phyloP scores from a whole-genome alignment of 53 echinoderm and acorn worm genomes.

The Mesocentrotus franciscanus region DNA sequence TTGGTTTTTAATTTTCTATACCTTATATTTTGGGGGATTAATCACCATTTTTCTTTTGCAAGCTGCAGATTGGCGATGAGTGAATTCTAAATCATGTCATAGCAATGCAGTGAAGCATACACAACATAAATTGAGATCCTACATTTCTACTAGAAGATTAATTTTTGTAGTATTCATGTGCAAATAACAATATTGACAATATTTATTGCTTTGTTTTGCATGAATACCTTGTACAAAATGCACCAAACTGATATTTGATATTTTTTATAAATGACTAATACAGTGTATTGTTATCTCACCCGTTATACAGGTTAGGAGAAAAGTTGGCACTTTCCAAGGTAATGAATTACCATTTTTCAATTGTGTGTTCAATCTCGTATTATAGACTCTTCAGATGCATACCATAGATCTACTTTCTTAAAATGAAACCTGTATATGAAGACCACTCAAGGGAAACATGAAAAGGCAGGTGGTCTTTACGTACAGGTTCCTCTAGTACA shows the following conservation, averaged over 20 bases:
- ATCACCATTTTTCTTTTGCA: too few species aligned
- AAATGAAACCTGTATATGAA: too few species aligned
- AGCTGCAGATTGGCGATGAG: not conserved
- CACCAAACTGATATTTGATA: not conserved
- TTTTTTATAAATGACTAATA: not conserved
- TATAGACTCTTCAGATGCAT: not conserved
- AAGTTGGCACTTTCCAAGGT: slow-evolving; percentile 77
- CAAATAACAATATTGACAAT: not conserved
- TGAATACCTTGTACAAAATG: not conserved
- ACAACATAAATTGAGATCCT: not conserved
- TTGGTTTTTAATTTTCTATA: not conserved
- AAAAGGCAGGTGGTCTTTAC: too few species aligned
- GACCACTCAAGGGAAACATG: too few species aligned
- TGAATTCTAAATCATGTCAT: not conserved
- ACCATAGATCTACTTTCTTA: not conserved
- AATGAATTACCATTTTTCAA: not conserved
- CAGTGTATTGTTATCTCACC: not conserved
- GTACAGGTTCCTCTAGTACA: too few species aligned
- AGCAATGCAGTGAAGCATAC: not conserved
- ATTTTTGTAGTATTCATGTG: not conserved
- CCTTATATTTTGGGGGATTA: too few species aligned
- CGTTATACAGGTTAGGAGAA: slow-evolving; percentile 74
- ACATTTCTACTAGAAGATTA: not conserved
- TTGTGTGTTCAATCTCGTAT: not conserved
- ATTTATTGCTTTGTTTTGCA: not conserved